These are phyloP conservation scores for Hippopotamyrus pictus DNA, from an alignment of 2,797 vertebrate genomes.

Conservation along the genomic window DNA sequence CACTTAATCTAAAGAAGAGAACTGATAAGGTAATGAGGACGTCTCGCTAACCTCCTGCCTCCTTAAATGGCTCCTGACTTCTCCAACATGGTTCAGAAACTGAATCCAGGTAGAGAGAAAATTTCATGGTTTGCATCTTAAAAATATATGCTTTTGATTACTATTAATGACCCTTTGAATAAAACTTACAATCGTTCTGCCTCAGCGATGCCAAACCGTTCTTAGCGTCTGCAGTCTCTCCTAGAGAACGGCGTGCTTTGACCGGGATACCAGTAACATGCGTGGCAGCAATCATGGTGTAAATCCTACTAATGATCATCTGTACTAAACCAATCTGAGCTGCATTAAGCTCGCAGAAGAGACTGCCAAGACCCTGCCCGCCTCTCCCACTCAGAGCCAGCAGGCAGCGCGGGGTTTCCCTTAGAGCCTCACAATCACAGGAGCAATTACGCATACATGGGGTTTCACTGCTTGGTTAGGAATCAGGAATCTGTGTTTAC, in stretches of 20 bases:
- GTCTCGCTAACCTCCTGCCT: not conserved
- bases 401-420: slow-evolving; percentile 6
- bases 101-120: not conserved
- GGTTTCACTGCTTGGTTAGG: not conserved
- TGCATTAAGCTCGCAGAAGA: slow-evolving; percentile 33
- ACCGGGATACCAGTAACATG: not conserved
- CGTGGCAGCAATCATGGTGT: not conserved
- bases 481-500: not conserved
- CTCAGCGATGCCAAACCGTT: not conserved
- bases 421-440: not conserved
- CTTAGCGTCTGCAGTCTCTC: not conserved
- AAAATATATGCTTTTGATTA: not conserved
- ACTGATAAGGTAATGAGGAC: not conserved
- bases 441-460: not conserved
- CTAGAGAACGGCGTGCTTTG: not conserved
- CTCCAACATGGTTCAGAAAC: not conserved
- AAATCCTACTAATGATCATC: slow-evolving; percentile 15
- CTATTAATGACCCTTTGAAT: not conserved
- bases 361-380: slow-evolving; percentile 26
- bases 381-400: not conserved
- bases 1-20: not conserved
- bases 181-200: not conserved
- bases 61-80: not conserved
- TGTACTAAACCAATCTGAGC: slow-evolving; percentile 34
- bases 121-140: not conserved